Percentiles rank a stretch among this genome's conserved stretches.
These are phyloP conservation scores for Chelonus insularis DNA, from an alignment of 1,140 invertebrate species.

Conservation along the genomic window DNA sequence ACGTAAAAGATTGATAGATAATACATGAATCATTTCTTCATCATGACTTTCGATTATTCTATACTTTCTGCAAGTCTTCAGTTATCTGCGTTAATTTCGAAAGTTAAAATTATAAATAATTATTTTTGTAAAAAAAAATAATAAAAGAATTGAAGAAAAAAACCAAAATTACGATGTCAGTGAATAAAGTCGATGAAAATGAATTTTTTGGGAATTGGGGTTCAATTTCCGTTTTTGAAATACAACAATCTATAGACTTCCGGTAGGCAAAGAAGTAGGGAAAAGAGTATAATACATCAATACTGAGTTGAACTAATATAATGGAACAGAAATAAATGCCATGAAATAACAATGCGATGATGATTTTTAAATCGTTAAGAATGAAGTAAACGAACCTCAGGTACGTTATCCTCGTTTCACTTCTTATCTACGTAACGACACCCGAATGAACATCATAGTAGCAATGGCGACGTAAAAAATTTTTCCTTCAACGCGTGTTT, in stretches of 20 bases:
- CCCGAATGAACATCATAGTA: constrained; percentile 19
- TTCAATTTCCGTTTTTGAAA: neutral
- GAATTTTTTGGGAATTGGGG: neutral
- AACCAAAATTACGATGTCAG: no score
- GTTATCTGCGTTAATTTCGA: neutral
- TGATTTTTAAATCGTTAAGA: neutral
- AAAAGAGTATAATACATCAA: neutral
- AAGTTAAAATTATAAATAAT: no score
- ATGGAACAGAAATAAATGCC: neutral
- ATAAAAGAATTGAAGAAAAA: no score
- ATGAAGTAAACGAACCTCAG: constrained; percentile 13
- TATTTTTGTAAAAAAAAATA: no score
- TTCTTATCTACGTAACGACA: constrained; percentile 10
- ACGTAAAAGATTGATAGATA: neutral
- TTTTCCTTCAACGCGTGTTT: constrained; percentile 5
- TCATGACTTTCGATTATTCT: constrained; percentile 5
- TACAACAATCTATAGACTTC: constrained; percentile 1
- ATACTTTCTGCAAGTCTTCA: neutral
- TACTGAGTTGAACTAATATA: neutral
- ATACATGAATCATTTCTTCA: constrained; percentile 3
- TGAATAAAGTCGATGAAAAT: neutral
- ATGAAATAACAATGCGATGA: neutral
- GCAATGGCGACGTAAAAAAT: constrained; percentile 24
- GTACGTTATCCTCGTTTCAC: neutral
- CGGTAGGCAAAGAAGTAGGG: neutral